Evolutionary conservation across 2,888 invertebrate species (phyloP).

Genomic region (Phengaris arion): DNA sequence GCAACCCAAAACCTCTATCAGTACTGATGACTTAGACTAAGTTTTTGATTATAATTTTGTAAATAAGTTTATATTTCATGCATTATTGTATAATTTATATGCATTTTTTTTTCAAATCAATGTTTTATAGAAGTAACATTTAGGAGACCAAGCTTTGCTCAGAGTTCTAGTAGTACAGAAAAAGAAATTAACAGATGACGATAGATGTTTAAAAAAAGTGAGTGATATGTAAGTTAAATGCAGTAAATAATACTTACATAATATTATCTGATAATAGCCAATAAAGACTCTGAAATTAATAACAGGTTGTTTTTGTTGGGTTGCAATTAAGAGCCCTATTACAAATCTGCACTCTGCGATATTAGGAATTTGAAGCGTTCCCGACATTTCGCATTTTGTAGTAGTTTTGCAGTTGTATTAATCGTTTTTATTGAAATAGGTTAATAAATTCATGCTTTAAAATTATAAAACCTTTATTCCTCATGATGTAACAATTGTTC

Average conservation of each 20-base stretch:
- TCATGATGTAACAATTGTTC: too few relatives aligned
- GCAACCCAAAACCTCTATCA: constrained; percentile 40
- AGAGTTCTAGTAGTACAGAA: too few relatives aligned
- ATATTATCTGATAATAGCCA: background rate
- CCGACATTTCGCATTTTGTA: too few relatives aligned
- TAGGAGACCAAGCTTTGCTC: too few relatives aligned
- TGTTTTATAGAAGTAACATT: background rate
- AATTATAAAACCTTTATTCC: too few relatives aligned
- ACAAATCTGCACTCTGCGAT: too few relatives aligned
- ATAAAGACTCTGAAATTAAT: background rate
- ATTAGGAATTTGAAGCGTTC: too few relatives aligned
- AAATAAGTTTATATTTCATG: constrained; percentile 4
- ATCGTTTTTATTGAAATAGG: too few relatives aligned
- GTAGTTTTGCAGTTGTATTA: too few relatives aligned
- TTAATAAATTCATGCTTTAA: too few relatives aligned
- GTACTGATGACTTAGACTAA: constrained; percentile 56
- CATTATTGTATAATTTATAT: constrained; percentile 8
- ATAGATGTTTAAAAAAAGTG: background rate
- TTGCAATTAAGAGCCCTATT: background rate
- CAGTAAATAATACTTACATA: constrained; percentile 1
- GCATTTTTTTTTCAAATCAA: background rate
- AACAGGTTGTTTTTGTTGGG: background rate
- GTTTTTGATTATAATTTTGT: constrained; percentile 21
- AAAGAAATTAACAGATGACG: too few relatives aligned
- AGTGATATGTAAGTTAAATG: background rate